A percentile compares a stretch with the other conserved stretches of the same genome.
phyloP scores from a whole-genome alignment of 2,888 invertebrate species.

The Oxyscelio sp. region DNA sequence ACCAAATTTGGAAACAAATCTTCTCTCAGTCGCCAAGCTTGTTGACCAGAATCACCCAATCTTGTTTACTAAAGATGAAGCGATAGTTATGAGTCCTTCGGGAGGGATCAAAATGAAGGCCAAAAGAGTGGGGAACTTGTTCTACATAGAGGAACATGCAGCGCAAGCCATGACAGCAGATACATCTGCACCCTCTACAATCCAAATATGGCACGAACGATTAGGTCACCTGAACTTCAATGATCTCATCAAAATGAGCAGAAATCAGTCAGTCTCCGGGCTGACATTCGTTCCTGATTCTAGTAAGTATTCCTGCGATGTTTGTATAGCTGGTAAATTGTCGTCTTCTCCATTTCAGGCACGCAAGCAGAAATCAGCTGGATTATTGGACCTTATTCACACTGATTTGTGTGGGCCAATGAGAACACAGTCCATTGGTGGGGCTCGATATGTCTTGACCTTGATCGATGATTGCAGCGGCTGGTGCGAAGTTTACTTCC shows the following conservation, averaged over 20 bases:
- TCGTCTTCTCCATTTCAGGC: too few species aligned
- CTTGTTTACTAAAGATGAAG: too few species aligned
- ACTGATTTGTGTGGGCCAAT: constrained; percentile 3
- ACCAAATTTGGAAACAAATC: too few species aligned
- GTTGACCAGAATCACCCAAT: too few species aligned
- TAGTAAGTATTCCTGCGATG: constrained; percentile 4
- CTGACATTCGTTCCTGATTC: neutral
- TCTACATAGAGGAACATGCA: neutral
- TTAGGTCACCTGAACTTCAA: constrained; percentile 1
- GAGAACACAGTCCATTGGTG: neutral
- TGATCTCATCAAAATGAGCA: neutral
- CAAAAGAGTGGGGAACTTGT: neutral
- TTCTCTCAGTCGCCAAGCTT: too few species aligned
- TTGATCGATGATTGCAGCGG: neutral
- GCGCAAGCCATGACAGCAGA: too few species aligned
- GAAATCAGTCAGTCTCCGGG: neutral
- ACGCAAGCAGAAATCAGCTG: neutral
- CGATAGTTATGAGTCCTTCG: too few species aligned
- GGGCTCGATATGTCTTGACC: neutral
- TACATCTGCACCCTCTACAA: neutral
- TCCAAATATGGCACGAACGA: neutral
- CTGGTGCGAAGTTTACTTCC: neutral
- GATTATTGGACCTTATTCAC: neutral
- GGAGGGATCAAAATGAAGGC: neutral
- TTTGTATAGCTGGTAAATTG: constrained; percentile 1